Evolutionary conservation across 2,888 invertebrate genomes (phyloP), one percentile per base, ranked within the genome.

Genomic region (Balanococcus diminutus): DNA sequence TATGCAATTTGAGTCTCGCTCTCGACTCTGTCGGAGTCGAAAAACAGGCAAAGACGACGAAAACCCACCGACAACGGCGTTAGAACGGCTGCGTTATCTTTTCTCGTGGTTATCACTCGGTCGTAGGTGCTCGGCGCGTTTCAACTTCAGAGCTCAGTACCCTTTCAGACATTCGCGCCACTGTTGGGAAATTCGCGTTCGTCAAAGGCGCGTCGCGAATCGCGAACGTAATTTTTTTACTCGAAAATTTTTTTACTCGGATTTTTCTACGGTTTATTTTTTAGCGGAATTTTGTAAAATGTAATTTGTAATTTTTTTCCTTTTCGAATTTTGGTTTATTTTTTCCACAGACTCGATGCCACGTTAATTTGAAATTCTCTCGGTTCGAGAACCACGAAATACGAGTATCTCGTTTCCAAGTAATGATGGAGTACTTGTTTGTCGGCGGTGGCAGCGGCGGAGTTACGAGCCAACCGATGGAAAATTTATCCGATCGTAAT

Each of bases 31-130:
- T 42, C 14, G 51, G 51, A n/a, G 51, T 36, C 36, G 36, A n/a
- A n/a, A n/a, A n/a, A n/a, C n/a, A 19, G 19, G 51, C 5, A 19
- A 51, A 51, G 19, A 19, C 51, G n/a, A 51, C 3, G n/a, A n/a
- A n/a, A n/a, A n/a, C n/a, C n/a, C n/a, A n/a, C n/a, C n/a, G n/a
- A n/a, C n/a, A 31, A 39, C 4, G 32, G 5, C 51, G 22, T 67
- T 75, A 84, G 6, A 75, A 84, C 84, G 84, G 84, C 84, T 84
- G 84, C 84, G 84, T 84, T 84, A 46, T 84, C 75, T 75, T 72
- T 82, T 75, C 72, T 75, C 51, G 19, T 46, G 42, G 75, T 84
- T 56, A 83, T 83, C 83, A 72, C 36, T 39, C 39, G 61, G 22
- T 72, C 72, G 84, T 61, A 25, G 72, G 32, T 72, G 72, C 72